Evolutionary conservation across 2,113 vertebrate species (phyloP).

Genomic region (Cynocephalus volans): DNA sequence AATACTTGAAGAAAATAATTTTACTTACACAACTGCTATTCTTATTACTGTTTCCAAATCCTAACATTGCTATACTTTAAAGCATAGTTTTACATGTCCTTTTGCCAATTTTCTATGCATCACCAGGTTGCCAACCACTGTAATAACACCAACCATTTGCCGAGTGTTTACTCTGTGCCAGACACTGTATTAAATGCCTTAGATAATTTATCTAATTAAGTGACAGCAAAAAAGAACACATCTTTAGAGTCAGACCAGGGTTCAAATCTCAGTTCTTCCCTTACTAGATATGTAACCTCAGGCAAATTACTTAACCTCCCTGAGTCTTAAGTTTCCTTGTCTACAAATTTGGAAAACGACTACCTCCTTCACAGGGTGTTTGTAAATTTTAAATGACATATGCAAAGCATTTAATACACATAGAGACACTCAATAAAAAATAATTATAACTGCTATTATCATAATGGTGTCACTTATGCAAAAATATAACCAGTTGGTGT

Average conservation of each 20-base stretch:
- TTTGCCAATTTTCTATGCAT: slow-evolving; percentile 61
- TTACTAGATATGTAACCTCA: background rate
- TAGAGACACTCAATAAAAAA: slow-evolving; percentile 49
- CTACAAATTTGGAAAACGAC: slow-evolving; percentile 28
- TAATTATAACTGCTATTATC: slow-evolving; percentile 15
- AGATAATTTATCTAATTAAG: slow-evolving; percentile 55
- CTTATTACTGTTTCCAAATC: slow-evolving; percentile 22
- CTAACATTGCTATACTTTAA: slow-evolving; percentile 32
- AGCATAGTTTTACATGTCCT: background rate
- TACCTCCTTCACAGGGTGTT: slow-evolving; percentile 7
- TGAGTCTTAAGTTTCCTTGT: slow-evolving; percentile 1
- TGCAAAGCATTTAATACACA: slow-evolving; percentile 30
- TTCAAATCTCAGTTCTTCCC: slow-evolving; percentile 22
- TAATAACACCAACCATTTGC: background rate
- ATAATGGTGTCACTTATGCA: background rate
- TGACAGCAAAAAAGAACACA: slow-evolving; percentile 37
- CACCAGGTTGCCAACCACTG: background rate
- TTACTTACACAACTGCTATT: slow-evolving; percentile 54
- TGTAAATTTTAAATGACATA: slow-evolving; percentile 56
- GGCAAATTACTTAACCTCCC: background rate
- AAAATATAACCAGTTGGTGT: slow-evolving; percentile 45
- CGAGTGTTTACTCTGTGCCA: slow-evolving; percentile 21
- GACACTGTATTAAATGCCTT: background rate
- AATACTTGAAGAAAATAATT: slow-evolving; percentile 36
- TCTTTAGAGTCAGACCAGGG: background rate